Conservation (phyloP, 2,797 vertebrate genomes). For the Sternotherus odoratus region DNA sequence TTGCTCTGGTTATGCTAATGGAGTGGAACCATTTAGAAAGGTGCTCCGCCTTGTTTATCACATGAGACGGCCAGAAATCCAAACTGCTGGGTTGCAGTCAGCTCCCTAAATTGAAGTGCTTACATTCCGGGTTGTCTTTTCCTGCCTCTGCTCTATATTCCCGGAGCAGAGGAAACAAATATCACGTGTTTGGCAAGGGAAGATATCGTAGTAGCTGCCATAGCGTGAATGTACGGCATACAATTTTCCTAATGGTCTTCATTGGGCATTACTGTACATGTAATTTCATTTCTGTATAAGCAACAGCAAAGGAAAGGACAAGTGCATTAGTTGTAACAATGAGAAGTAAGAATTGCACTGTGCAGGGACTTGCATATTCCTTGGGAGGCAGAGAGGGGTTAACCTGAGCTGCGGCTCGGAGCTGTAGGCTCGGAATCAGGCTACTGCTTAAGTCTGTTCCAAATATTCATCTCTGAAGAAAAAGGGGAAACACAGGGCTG, state of each 20-base stretch:
- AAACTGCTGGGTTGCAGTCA: fast-evolving
- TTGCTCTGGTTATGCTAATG: background rate
- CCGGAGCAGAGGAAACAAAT: background rate
- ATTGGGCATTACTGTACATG: conserved; percentile 36
- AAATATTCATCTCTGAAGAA: background rate
- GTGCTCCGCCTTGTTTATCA: fast-evolving
- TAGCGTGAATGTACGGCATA: background rate
- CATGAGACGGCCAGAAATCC: fast-evolving
- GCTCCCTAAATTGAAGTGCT: fast-evolving
- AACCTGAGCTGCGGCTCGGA: background rate
- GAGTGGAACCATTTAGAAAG: fast-evolving
- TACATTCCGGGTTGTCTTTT: background rate
- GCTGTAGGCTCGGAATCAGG: background rate
- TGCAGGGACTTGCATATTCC: background rate
- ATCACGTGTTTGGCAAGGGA: conserved; percentile 15
- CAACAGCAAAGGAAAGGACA: background rate
- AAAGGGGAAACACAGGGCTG: fast-evolving
- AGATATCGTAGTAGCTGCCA: background rate
- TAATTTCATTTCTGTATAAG: background rate
- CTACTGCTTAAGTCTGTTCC: background rate
- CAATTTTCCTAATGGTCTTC: conserved; percentile 53
- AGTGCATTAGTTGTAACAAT: background rate
- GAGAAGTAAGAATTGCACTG: background rate
- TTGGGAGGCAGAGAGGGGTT: background rate
- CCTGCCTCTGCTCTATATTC: background rate